A percentile compares a stretch with the other conserved stretches of the same genome.
These are phyloP conservation scores for Ladona fulva DNA, from an alignment of 1,140 invertebrate genomes.

Conservation along the genomic window DNA sequence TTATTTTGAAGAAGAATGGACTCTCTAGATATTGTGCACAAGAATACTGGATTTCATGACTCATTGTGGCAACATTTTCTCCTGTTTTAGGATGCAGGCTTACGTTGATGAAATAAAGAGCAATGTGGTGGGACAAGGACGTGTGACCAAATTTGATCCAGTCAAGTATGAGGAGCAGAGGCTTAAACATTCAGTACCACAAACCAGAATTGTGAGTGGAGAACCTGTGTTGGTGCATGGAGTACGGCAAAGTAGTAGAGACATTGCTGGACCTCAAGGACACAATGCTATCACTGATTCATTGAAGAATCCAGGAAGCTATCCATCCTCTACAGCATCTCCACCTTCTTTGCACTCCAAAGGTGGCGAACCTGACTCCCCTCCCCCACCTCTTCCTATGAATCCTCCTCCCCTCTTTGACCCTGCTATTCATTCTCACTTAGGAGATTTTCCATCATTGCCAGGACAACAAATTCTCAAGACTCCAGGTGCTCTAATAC, in stretches of 20 bases:
- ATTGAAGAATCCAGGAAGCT: neutral
- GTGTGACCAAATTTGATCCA: slow-evolving; percentile 33
- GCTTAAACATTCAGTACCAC: neutral
- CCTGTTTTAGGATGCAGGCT: slow-evolving; percentile 34
- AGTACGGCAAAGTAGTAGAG: neutral
- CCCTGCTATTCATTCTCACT: neutral
- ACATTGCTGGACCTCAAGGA: neutral
- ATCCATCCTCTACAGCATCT: slow-evolving; percentile 11
- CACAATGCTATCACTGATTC: neutral
- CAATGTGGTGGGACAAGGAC: slow-evolving; percentile 42
- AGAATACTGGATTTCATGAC: too few relatives aligned
- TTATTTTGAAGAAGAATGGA: too few relatives aligned
- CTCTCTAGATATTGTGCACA: too few relatives aligned
- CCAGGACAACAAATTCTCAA: neutral
- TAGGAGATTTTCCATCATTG: neutral
- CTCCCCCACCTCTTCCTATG: slow-evolving; percentile 16
- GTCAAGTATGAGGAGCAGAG: slow-evolving; percentile 12
- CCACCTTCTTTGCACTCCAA: neutral
- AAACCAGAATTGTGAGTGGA: neutral
- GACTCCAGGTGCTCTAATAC: neutral
- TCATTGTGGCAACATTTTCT: neutral
- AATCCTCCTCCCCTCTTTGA: neutral
- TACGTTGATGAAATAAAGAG: slow-evolving; percentile 45
- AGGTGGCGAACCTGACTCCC: slow-evolving; percentile 13
- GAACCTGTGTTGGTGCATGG: neutral